These are phyloP conservation scores for Lutraria rhynchaena DNA, from an alignment of 1,140 invertebrate species.

Conservation along the genomic window DNA sequence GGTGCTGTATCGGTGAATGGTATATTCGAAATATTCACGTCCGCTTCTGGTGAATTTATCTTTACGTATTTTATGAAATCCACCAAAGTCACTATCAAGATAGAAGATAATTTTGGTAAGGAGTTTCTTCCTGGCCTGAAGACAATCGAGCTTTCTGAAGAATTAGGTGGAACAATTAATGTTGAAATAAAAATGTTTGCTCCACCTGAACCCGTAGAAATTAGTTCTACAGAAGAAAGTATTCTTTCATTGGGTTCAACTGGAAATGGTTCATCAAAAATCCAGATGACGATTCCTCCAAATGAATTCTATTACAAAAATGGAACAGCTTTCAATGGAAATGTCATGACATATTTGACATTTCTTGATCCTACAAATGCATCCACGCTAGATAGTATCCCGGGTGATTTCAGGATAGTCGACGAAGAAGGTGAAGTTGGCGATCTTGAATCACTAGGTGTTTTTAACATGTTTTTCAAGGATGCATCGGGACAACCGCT, in stretches of 20 bases:
- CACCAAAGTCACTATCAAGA: not conserved
- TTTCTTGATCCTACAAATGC: slow-evolving; percentile 21
- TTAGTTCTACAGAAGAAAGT: not conserved
- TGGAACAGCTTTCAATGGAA: not conserved
- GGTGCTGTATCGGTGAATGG: not conserved
- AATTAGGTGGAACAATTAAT: not conserved
- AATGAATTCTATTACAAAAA: slow-evolving; percentile 3
- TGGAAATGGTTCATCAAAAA: too few species aligned
- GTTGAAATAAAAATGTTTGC: not conserved
- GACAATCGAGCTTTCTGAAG: not conserved
- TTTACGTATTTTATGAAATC: not conserved
- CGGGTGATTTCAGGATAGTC: not conserved
- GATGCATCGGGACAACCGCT: not conserved
- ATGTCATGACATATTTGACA: not conserved
- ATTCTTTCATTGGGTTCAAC: not conserved
- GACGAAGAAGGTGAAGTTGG: not conserved
- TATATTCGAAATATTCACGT: not conserved
- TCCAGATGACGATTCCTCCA: slow-evolving; percentile 6
- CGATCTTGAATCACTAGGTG: slow-evolving; percentile 1
- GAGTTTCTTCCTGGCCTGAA: slow-evolving; percentile 11
- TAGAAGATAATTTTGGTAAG: not conserved
- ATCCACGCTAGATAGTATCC: not conserved
- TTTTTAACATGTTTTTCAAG: slow-evolving; percentile 15
- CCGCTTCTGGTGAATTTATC: not conserved
- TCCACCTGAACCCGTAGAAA: not conserved